phyloP scores from a whole-genome alignment of 2,113 vertebrate species.

The Lamprologus speciosus region DNA sequence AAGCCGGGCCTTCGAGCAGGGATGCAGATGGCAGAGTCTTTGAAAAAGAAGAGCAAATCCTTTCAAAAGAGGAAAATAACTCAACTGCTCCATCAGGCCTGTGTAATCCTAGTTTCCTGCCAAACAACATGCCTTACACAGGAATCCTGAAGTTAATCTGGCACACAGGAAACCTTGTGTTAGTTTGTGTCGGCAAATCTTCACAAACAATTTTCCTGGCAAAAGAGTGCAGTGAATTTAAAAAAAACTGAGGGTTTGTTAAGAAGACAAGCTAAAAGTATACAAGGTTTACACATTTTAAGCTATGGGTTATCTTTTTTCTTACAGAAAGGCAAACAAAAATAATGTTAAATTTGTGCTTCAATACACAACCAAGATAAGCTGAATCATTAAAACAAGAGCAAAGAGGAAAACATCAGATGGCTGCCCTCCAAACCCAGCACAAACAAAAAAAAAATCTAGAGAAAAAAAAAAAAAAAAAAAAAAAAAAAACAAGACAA shows the following conservation, averaged over 20 bases:
- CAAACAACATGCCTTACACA: constrained; percentile 33
- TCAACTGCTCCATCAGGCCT: background rate
- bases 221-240: background rate
- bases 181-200: background rate
- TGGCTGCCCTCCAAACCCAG: background rate
- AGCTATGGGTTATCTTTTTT: background rate
- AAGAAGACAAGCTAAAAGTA: background rate
- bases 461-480: background rate
- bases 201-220: background rate
- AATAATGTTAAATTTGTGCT: background rate
- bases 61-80: constrained; percentile 12
- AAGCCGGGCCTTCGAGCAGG: constrained; percentile 15
- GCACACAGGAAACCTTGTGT: background rate
- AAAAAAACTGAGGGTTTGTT: background rate
- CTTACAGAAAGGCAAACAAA: background rate
- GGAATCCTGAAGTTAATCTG: constrained; percentile 7
- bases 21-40: constrained; percentile 23
- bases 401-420: background rate
- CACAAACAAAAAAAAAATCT: background rate
- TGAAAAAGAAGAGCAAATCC: constrained; percentile 6
- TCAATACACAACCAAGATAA: background rate
- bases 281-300: background rate
- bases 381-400: background rate
- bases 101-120: constrained; percentile 40
- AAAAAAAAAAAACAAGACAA: background rate